phyloP scores from a whole-genome alignment of 2,113 vertebrate genomes.

The Anarrhichthys ocellatus region DNA sequence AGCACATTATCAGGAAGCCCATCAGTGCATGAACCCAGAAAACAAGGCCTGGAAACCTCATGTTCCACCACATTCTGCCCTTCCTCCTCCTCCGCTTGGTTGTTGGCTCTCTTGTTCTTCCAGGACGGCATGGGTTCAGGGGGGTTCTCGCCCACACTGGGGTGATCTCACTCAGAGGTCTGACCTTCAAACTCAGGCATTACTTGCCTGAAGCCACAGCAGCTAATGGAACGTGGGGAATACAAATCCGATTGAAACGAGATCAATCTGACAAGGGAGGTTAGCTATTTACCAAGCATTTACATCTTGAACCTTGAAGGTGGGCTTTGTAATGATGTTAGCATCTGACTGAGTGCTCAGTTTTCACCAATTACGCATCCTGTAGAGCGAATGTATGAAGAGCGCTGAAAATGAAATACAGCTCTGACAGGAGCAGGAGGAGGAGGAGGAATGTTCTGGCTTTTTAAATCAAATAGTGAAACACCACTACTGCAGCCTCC shows the following conservation, averaged over 20 bases:
- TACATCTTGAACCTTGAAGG: slow-evolving; percentile 57
- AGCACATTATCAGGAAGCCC: slow-evolving; percentile 72
- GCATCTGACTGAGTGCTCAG: slow-evolving; percentile 62
- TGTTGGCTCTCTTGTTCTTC: slow-evolving; percentile 40
- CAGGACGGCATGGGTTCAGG: slow-evolving; percentile 48
- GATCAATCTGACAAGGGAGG: slow-evolving; percentile 64
- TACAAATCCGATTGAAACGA: slow-evolving; percentile 63
- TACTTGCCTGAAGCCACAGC: slow-evolving; percentile 57
- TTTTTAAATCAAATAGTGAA: slow-evolving; percentile 69
- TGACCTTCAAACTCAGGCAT: slow-evolving; percentile 64
- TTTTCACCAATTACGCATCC: slow-evolving; percentile 66
- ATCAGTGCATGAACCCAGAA: slow-evolving; percentile 70
- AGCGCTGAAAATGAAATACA: slow-evolving; percentile 46
- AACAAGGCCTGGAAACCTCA: slow-evolving; percentile 68
- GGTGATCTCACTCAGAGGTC: slow-evolving; percentile 58
- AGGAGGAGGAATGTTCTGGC: slow-evolving; percentile 58
- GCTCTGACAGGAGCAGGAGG: slow-evolving; percentile 51
- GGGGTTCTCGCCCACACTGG: slow-evolving; percentile 65
- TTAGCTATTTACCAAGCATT: slow-evolving; percentile 57
- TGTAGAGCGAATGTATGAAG: slow-evolving; percentile 39
- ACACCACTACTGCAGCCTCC: slow-evolving; percentile 64
- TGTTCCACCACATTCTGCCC: slow-evolving; percentile 54
- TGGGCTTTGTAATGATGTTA: slow-evolving; percentile 66
- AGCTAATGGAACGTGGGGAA: slow-evolving; percentile 64
- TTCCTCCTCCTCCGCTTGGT: slow-evolving; percentile 27